A percentile compares a stretch with the other conserved stretches of the same genome.
Evolutionary conservation across 2,113 vertebrate genomes (phyloP).

Genomic region (Harpagus bidentatus): DNA sequence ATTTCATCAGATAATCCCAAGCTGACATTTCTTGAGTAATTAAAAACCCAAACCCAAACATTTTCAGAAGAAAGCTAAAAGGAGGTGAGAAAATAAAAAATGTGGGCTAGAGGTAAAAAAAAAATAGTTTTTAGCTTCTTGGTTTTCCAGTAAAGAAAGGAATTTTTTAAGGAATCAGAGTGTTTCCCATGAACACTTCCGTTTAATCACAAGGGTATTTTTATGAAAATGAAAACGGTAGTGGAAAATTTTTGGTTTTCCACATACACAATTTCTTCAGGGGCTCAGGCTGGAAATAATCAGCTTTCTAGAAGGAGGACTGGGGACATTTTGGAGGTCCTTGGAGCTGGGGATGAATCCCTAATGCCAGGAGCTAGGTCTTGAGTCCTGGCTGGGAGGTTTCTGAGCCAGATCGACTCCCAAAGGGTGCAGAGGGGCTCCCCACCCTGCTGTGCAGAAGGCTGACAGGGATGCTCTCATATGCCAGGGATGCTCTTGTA

Average conservation of each 20-base stretch:
- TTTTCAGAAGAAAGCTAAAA: neutral
- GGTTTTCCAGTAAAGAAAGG: neutral
- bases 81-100: neutral
- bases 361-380: neutral
- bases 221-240: neutral
- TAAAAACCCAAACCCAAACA: neutral
- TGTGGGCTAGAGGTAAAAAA: neutral
- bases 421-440: neutral
- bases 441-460: neutral
- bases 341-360: neutral
- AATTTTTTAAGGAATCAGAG: neutral
- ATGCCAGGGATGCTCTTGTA: neutral
- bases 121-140: neutral
- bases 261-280: neutral
- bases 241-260: neutral
- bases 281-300: neutral
- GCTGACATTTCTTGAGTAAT: neutral
- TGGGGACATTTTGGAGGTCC: accelerated
- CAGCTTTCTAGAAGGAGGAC: neutral
- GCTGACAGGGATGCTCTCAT: neutral
- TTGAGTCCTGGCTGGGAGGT: neutral
- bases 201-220: neutral
- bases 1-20: neutral
- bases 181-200: neutral
- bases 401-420: neutral